phyloP scores from a whole-genome alignment of 2,113 vertebrate genomes.

The Plestiodon gilberti region DNA sequence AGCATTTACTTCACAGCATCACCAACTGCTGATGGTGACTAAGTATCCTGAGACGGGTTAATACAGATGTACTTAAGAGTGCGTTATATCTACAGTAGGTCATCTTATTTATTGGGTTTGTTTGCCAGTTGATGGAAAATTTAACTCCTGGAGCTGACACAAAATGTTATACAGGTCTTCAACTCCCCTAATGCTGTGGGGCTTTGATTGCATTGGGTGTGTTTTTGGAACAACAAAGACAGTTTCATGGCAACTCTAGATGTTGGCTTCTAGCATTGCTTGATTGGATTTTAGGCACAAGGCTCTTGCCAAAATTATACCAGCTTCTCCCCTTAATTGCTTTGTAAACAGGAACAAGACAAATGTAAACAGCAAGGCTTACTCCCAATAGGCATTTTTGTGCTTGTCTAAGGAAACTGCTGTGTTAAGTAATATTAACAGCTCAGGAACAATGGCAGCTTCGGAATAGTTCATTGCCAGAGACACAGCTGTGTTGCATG shows the following conservation, averaged over 20 bases:
- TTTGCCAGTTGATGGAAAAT: background rate
- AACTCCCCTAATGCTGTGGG: background rate
- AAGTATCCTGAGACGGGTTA: background rate
- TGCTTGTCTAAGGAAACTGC: background rate
- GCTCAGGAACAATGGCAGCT: background rate
- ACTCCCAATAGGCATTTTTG: background rate
- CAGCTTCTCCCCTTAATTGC: background rate
- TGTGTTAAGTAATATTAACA: conserved; percentile 1
- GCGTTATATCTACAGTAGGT: too few species aligned
- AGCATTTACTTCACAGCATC: background rate
- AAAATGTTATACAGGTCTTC: background rate
- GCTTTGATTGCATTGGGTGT: background rate
- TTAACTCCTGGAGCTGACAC: background rate
- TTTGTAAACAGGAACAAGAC: conserved; percentile 4
- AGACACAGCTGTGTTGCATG: rapidly evolving
- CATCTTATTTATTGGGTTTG: background rate
- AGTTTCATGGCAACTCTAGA: background rate
- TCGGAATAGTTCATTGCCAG: background rate
- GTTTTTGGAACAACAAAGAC: background rate
- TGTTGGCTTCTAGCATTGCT: background rate
- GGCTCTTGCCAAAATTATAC: background rate
- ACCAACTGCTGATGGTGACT: background rate
- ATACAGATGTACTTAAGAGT: background rate
- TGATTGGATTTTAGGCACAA: background rate
- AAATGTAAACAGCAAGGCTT: background rate